Base-by-base conservation (phyloP, 1,140 invertebrate genomes). In the Drosophila cardini region DNA sequence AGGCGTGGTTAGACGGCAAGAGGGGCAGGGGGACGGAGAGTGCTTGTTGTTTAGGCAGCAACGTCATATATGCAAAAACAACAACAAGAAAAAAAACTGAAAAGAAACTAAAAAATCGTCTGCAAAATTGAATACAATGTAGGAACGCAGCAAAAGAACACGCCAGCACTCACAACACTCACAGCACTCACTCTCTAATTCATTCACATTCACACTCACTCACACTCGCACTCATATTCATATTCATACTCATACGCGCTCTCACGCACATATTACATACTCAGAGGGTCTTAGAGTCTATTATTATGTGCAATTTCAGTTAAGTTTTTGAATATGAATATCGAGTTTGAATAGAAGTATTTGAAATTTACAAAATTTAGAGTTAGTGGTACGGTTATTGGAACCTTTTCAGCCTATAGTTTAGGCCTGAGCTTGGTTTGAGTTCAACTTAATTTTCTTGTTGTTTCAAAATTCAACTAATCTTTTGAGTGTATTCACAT, bases 91-190 rank as follows among this genome's bases (percentile, higher is more conserved):
- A 34, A 21, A 70, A 34, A 46, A 68, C 6, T 42, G 7, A 43
- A 42, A 53, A 40, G 21, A 36, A 26, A 9, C 18, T 32, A 6
- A 46, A 2, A 36, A 5, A 13, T 5, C 16, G 21, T 71, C 36
- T 36, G 40, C 26, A 40, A 52, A 52, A 52, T 36, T 45, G 57
- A 45, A 60, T 46, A 60, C 40, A 46, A 32, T 60, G 42, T 30
- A 46, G 11, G 21, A 60, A 30, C 13, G 26, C 38, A 16, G 21
- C 9, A 60, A 8, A 43, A 40, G 8, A 61, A 48, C 30, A 13
- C 26, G 58, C 30, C 55, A 38, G 13, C 58, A 38, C 30, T 60
- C 57, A 61, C 26, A 32, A 64, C 11, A 46, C 10, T 40, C 8
- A 40, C 38, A 15, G 3, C 48, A 52, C 32, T 53, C 50, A 53